Evolutionary conservation across 2,888 invertebrate species (phyloP).

Genomic region (Trachelus troglodyta): DNA sequence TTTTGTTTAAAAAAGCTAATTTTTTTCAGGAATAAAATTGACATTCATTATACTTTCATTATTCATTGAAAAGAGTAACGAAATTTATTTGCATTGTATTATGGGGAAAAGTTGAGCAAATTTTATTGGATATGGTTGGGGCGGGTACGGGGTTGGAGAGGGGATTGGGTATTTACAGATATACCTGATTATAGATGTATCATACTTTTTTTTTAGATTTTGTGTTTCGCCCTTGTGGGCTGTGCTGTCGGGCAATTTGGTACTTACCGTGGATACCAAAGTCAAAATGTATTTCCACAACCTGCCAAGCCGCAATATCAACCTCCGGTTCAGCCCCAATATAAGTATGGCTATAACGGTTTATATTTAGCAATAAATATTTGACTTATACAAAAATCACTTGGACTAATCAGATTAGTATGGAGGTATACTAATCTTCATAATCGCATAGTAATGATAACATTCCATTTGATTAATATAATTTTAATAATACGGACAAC

Average conservation of each 20-base stretch:
- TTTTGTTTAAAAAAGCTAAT: neutral
- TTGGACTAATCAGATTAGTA: neutral
- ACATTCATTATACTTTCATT: neutral
- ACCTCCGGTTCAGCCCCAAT: constrained; percentile 26
- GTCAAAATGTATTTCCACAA: constrained; percentile 40
- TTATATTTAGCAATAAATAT: constrained; percentile 1
- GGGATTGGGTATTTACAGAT: neutral
- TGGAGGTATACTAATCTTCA: neutral
- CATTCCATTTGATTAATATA: neutral
- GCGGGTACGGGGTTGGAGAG: no score
- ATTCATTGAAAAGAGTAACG: neutral
- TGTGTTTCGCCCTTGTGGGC: constrained; percentile 46
- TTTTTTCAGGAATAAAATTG: neutral
- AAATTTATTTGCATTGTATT: neutral
- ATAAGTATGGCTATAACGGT: neutral
- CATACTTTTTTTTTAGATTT: constrained; percentile 47
- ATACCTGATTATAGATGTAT: neutral
- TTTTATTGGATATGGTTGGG: neutral
- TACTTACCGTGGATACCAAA: constrained; percentile 40
- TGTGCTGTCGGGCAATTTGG: constrained; percentile 53
- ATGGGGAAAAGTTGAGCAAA: neutral
- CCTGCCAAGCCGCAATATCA: constrained; percentile 41
- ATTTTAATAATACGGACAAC: neutral
- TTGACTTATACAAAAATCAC: neutral
- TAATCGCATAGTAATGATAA: neutral